Conservation (phyloP, 2,888 invertebrate species). For the Patella ulyssiponensis region DNA sequence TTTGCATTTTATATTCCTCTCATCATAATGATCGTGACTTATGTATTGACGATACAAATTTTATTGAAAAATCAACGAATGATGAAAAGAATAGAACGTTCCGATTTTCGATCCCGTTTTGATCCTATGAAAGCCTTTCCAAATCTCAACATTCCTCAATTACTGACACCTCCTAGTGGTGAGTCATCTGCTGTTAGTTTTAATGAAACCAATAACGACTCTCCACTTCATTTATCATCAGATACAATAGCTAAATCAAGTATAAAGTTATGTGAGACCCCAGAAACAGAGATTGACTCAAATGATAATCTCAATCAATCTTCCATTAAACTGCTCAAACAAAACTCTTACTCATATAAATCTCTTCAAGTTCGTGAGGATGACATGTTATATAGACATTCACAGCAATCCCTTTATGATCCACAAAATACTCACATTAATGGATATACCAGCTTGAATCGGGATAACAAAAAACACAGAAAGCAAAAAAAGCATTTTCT, state of each 20-base stretch:
- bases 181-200: slow-evolving; percentile 3
- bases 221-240: background rate
- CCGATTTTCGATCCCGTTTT: slow-evolving; percentile 40
- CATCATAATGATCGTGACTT: slow-evolving; percentile 93
- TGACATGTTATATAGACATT: too few relatives aligned
- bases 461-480: background rate
- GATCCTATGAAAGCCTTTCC: slow-evolving; percentile 1
- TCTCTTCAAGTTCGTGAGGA: too few relatives aligned
- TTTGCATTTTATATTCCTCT: slow-evolving; percentile 97
- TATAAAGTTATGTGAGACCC: too few relatives aligned
- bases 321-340: too few relatives aligned
- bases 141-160: background rate
- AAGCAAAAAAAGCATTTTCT: background rate
- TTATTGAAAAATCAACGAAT: slow-evolving; percentile 81
- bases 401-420: too few relatives aligned
- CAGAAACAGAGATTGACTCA: too few relatives aligned
- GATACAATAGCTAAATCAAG: background rate
- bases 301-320: too few relatives aligned
- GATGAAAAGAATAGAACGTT: slow-evolving; percentile 55
- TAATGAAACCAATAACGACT: background rate
- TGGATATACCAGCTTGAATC: too few relatives aligned
- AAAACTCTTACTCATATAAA: too few relatives aligned
- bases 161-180: background rate
- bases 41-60: slow-evolving; percentile 89
- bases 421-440: too few relatives aligned